phyloP scores from a whole-genome alignment of 2,113 vertebrate genomes.

The Indri indri region DNA sequence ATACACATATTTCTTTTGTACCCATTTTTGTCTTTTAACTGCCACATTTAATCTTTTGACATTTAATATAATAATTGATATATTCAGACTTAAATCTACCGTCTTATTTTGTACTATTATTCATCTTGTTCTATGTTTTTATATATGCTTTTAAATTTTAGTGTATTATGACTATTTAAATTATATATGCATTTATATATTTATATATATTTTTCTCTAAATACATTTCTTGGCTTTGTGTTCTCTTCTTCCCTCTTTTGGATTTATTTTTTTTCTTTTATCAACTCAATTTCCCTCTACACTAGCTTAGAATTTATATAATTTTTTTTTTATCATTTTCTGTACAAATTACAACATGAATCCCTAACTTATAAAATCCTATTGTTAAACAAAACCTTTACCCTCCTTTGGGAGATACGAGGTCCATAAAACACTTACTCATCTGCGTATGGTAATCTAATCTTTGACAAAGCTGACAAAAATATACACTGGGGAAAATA shows the following conservation, averaged over 20 bases:
- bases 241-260: not conserved
- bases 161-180: not conserved
- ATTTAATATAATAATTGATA: not conserved
- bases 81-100: not conserved
- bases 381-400: not conserved
- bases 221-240: not conserved
- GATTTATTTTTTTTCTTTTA: not conserved
- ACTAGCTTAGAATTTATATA: not conserved
- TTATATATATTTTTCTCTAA: not conserved
- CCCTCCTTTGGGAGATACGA: not conserved
- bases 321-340: not conserved
- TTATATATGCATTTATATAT: not conserved
- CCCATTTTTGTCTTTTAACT: not conserved
- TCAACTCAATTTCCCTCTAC: not conserved
- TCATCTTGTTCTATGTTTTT: not conserved
- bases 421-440: too few relatives aligned
- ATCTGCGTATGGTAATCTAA: too few relatives aligned
- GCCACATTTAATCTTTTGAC: not conserved
- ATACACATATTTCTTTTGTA: not conserved
- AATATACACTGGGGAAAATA: too few relatives aligned
- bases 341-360: not conserved
- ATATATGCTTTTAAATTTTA: not conserved
- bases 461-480: too few relatives aligned
- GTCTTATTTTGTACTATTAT: not conserved
- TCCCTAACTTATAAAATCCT: not conserved